These are phyloP conservation scores for Sepiola atlantica DNA, from an alignment of 2,888 invertebrate species.

Conservation along the genomic window DNA sequence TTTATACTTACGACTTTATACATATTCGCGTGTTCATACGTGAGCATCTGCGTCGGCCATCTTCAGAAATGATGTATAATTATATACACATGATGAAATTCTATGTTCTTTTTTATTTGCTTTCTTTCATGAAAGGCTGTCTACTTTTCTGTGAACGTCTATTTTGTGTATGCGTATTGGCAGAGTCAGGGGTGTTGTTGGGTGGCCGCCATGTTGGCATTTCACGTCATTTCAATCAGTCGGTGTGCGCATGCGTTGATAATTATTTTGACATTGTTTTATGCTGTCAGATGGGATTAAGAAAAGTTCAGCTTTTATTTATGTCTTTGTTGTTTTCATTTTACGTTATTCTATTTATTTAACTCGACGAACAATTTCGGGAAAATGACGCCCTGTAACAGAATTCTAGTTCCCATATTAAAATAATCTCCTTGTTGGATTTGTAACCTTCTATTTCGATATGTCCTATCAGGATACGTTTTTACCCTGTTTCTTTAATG, in stretches of 20 bases:
- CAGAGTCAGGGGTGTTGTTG: background rate
- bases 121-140: background rate
- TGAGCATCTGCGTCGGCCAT: background rate
- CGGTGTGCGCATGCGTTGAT: background rate
- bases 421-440: no score
- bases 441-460: no score
- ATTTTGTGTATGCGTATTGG: background rate
- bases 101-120: background rate
- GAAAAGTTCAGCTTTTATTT: background rate
- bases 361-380: background rate
- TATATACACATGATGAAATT: background rate
- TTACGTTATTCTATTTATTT: no score
- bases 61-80: background rate
- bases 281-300: constrained; percentile 32
- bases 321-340: background rate
- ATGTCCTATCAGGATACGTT: no score
- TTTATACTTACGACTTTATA: background rate
- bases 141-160: no score
- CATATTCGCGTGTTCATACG: background rate
- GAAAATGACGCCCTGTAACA: background rate
- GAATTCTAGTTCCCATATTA: background rate
- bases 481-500: no score
- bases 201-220: background rate
- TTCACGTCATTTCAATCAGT: background rate
- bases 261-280: background rate